Base-by-base conservation (phyloP, 2,113 vertebrate genomes). In the Peromyscus leucopus region DNA sequence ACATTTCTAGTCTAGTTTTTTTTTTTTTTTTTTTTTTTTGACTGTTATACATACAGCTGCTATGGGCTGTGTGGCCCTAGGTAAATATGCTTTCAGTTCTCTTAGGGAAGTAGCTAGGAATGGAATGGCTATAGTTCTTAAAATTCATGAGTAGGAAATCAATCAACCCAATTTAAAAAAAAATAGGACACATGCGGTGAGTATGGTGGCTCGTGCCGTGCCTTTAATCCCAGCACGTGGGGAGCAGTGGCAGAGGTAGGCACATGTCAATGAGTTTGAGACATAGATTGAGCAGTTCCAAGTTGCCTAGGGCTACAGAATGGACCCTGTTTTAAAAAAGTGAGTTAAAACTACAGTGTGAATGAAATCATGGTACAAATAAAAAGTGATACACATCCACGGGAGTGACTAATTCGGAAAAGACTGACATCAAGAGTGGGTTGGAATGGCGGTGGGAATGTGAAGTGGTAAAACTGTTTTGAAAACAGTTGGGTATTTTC, bases 81-180 rank as follows among this genome's bases (percentile, higher is more conserved):
- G 61, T 65, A 36, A 57, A 65, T 22, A 21, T 33, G 13, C 17
- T 17, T 90, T 92, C 42, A 67, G 46, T 95, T 83, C 21, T 94
- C 26, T 88, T 63, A 78, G 19, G 28, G 67, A 63, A 76, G 10
- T 78, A 83, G 4, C 21, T 87, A 42, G 12, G 87, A 69, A 19
- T 75, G 1, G 51, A 55, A 61, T 69, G 55, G 1, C 22, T 75
- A 5, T 80, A 67, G 74, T 7, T n/a, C 42, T 96, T 69, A 61
- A 84, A n/a, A 79, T 83, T 91, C 46, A 89, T 5, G 71, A 90
- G 22, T 31, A 88, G 76, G 28, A 83, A 89, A 96, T 55, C 12
- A 85, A 94, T 4, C 31, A 80, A 24, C 28, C 19, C 7, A 57
- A 59, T 79, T 36, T 59, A 28, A 93, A 67, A 65, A 51, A 51